Base-by-base conservation (phyloP, 2,113 vertebrate species). In the Ceyx cyanopectus region DNA sequence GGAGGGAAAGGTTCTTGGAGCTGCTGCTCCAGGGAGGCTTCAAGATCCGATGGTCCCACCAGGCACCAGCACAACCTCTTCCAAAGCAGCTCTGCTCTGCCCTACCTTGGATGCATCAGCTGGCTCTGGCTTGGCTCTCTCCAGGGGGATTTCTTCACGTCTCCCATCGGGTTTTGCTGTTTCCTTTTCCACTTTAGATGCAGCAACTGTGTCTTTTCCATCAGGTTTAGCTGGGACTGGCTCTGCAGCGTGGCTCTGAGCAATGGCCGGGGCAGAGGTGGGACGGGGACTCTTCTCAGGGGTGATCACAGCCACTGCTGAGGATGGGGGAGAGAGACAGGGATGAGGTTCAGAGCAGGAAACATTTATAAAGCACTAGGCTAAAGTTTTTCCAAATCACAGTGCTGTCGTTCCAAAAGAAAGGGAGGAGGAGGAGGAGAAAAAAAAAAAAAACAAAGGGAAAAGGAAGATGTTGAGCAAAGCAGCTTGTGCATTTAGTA, bases 251-350 rank as follows among this genome's bases (percentile, higher is more conserved):
- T 98, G 98, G 87, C 98, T 97, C 9, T 98, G 98, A 50, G 98
- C 97, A 87, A 99, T 99, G 91, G 99, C 97, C 0, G 99, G 99
- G 27, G 99, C 99, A 17, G 99, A 99, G 86, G 99, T 99, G 14
- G 99, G 99, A 60, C 98, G 98, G 15, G 97, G 97, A 48, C 98
- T 99, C 94, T 97, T 98, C 94, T 99, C 99, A 1, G 99, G 98
- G 46, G 99, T 99, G 41, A 98, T 98, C 17, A 97, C 98, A 4
- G 98, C 98, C 97, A 97, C 93, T 92, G 97, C 94, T 92, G 90
- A 77, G 74, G 26, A 46, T 27, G 51, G 50, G 22, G 91, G 86
- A 60, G 41, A 41, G 22, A 94, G n/a, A 91, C 15, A 54, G 23
- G 75, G 90, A 83, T 9, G 45, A 37, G 43, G 60, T 20, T 92